Evolutionary conservation across 2,888 invertebrate species (phyloP), one percentile per base, ranked within the genome.

Genomic region (Crematogaster levior): DNA sequence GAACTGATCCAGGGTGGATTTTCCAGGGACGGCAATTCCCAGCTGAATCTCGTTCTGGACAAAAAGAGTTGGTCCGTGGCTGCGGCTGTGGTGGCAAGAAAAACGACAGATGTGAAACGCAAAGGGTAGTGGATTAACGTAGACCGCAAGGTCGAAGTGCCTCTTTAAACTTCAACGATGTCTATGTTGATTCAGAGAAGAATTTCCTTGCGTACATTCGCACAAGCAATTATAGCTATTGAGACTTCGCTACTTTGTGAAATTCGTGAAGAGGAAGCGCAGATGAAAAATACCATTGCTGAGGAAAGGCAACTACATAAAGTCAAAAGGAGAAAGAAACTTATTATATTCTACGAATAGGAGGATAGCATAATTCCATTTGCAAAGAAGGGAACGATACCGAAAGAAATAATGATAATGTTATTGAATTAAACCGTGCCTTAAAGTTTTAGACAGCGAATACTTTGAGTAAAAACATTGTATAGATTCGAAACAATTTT

Each of bases 1-100:
- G 73, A 85, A 84, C 84, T 86, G 89, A 89, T 89, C 85, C 88
- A 40, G 37, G 65, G 37, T 77, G 82, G 81, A 84, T 86, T 85
- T 83, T 72, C 60, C 66, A 70, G 79, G 74, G 58, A 85, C 82
- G 82, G 88, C 81, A 83, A 85, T 88, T 88, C 82, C 88, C 79
- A 81, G 74, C 51, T 58, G 88, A 75, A 84, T 86, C 82, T 82
- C 86, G 60, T 81, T 80, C 30, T 5, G 72, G 68, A 77, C 77
- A 84, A 84, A 65, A 81, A 53, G 40, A 75, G 43, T 75, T 43
- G 60, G 63, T 56, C 34, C 77, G 27, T 56, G 53, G n/a, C 40
- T 43, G 21, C n/a, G n/a, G n/a, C 21, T 43, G 70, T 43, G 70
- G 70, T 48, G 34, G 75, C 58, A 48, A 74, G 74, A 75, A 60